Base-by-base conservation (phyloP, 1,140 invertebrate species). In the Drosophila bocki region DNA sequence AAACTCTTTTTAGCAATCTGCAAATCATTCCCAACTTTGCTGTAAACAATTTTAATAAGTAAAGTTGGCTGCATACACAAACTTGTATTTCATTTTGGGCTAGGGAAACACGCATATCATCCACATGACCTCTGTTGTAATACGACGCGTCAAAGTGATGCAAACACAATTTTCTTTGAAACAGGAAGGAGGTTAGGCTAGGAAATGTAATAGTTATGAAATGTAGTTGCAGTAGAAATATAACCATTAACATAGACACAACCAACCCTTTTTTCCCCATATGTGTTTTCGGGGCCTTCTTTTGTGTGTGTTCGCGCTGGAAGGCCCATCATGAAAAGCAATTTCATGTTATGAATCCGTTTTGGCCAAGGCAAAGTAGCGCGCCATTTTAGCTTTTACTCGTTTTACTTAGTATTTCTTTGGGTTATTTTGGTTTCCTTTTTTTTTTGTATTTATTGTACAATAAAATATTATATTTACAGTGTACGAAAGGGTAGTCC, bases 391-490 rank as follows among this genome's bases (percentile, higher is more conserved):
- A 19, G 57, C 39, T n/a, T 47, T 33, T 39, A 12, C 59, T 50
- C 59, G 47, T 53, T 68, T 68, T 72, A 72, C 68, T 74, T 72
- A 74, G 70, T 60, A 60, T 33, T 72, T 72, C 70, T 29, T 39
- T 50, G 53, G 44, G 44, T 42, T 54, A 37, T 33, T 44, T 68
- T 45, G 8, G 54, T 32, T 62, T 29, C 15, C 6, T 3, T 13
- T 32, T 44, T 11, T 29, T 79, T 74, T 69, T 82, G 48, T 90
- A 74, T 85, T 82, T 90, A 82, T 85, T 90, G 78, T 75, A 82
- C 78, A 90, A 90, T 90, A 90, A 90, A 90, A 90, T 91, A 90
- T 90, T 82, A 90, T 90, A 90, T 90, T 90, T 85, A 91, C 85
- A 85, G 81, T 85, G 74, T 75, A 81, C 71, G 68, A 79, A 85